phyloP scores from a whole-genome alignment of 1,140 invertebrate species.

The Archegozetes longisetosus region DNA sequence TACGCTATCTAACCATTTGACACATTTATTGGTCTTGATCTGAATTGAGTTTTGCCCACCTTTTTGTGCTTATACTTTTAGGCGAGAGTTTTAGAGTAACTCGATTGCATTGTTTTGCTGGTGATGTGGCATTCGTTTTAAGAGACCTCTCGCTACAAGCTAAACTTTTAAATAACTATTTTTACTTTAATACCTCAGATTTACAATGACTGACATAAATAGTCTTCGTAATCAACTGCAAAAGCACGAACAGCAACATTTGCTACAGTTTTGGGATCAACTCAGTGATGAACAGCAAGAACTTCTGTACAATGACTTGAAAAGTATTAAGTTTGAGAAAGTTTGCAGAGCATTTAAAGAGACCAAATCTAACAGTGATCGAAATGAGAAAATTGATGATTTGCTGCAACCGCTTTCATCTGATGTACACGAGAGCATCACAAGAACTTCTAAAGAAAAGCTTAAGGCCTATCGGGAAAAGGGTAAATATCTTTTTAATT shows the following conservation, averaged over 20 bases:
- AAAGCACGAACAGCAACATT: conserved; percentile 52
- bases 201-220: conserved; percentile 1
- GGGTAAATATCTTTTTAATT: conserved; percentile 27
- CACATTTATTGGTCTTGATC: no score
- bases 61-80: no score
- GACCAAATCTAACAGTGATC: conserved; percentile 32
- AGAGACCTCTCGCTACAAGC: no score
- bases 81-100: no score
- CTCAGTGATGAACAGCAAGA: conserved; percentile 36
- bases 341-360: conserved; percentile 11
- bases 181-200: no score
- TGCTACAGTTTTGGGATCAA: conserved; percentile 65
- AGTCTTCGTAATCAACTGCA: conserved; percentile 21
- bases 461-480: conserved; percentile 46
- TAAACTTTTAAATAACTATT: no score
- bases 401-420: conserved; percentile 63
- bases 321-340: conserved; percentile 17
- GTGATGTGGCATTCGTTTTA: no score
- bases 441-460: conserved; percentile 38
- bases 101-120: no score
- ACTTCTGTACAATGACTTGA: conserved; percentile 17
- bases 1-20: no score
- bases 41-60: no score
- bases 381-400: conserved; percentile 51
- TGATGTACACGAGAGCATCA: conserved; percentile 50